Evolutionary conservation across 2,113 vertebrate genomes (phyloP), one percentile per base, ranked within the genome.

Genomic region (Chaenogobius annularis): DNA sequence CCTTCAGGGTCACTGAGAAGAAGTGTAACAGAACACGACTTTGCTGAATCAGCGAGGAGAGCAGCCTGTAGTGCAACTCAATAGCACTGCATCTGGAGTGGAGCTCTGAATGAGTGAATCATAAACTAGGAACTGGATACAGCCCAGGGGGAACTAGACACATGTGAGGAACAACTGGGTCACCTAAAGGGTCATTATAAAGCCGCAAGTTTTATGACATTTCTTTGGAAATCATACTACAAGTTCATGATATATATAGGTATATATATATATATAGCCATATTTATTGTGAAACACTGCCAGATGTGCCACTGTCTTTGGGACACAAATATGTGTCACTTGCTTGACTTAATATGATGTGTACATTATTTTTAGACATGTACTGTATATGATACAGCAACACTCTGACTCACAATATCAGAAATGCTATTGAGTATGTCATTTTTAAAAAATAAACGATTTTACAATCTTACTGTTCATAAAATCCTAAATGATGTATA

Each of bases 21-120:
- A 55, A 12, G 43, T 69, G 77, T 79, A 78, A 83, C 55, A 11
- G 40, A 70, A 79, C 54, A 77, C 66, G 70, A 55, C 69, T 11
- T 2, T 4, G 63, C 75, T 75, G 46, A 74, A 59, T 83, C 73
- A 66, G 70, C 68, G 61, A 15, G 11, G 17, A 73, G 61, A 0
- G 35, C 35, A 31, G 0, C 13, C 23, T 54, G n/a, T 50, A n/a
- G 11, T 54, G 55, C 20, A 66, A 69, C 44, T 63, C 59, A 65
- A 37, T 55, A 71, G 15, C 37, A 46, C 40, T 55, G 50, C 55
- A 69, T 43, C 61, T 68, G 31, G 48, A 17, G 37, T 52, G 37
- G 35, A 69, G 66, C 23, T 11, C 14, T 23, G 17, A 43, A 35
- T 17, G 14, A 61, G 58, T 31, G 23, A 59, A 26, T 59, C 56